Percentiles rank a stretch among this genome's conserved stretches.
Conservation (phyloP, 1,140 invertebrate genomes). For the Drosophila carrolli region DNA sequence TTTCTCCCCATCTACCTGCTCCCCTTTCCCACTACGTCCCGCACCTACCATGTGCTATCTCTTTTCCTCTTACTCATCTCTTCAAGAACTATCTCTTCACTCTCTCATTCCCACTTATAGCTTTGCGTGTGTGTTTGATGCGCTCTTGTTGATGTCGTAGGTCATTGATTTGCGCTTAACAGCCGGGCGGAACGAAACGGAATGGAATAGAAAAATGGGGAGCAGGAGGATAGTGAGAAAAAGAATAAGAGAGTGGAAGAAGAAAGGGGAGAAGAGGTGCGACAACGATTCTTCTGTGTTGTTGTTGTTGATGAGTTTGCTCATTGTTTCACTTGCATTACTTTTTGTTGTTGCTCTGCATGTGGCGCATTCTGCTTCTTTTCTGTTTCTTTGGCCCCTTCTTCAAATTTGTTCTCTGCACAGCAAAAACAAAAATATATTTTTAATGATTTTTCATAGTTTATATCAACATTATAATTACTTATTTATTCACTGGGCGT, state of each 20-base stretch:
- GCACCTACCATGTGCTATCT: slow-evolving; percentile 17
- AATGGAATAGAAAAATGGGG: slow-evolving; percentile 23
- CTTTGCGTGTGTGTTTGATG: slow-evolving; percentile 37
- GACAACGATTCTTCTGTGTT: slow-evolving; percentile 31
- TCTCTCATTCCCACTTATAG: slow-evolving; percentile 24
- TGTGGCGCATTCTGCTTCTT: slow-evolving; percentile 67
- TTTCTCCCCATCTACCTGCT: background rate
- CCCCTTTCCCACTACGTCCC: background rate
- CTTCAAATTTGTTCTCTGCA: slow-evolving; percentile 16
- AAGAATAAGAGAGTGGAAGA: background rate
- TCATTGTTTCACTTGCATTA: slow-evolving; percentile 57
- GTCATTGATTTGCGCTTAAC: slow-evolving; percentile 83
- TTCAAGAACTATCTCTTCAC: slow-evolving; percentile 31
- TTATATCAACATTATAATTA: no score
- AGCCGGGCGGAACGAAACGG: slow-evolving; percentile 42
- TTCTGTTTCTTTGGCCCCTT: slow-evolving; percentile 17
- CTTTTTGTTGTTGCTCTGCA: slow-evolving; percentile 63
- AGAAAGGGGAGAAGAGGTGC: slow-evolving; percentile 11
- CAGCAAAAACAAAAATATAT: background rate
- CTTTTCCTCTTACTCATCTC: slow-evolving; percentile 8
- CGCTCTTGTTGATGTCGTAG: slow-evolving; percentile 76
- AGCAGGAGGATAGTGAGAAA: slow-evolving; percentile 2
- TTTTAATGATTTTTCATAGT: no score
- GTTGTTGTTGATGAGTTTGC: slow-evolving; percentile 46
- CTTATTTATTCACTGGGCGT: no score